Base-by-base conservation (phyloP, 2,888 invertebrate species). In the Cryptophagus acutangulus region DNA sequence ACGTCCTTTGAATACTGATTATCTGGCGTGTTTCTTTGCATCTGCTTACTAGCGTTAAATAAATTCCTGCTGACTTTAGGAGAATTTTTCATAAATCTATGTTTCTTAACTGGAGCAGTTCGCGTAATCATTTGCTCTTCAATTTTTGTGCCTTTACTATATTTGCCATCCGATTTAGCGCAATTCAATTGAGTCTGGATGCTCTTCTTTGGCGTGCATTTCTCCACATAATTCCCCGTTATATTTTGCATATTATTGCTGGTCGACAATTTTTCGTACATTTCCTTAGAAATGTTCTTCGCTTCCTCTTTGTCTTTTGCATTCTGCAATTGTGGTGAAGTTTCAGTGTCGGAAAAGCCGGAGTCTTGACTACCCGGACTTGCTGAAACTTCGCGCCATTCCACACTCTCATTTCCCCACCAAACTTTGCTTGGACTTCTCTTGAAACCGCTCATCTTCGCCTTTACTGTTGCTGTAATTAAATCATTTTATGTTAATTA, bases 281-380 rank as follows among this genome's bases (percentile, higher is more conserved):
- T 76, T 31, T 62, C 56, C 30, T 58, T 55, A 4, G 60, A 52
- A n/a, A 61, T 46, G 45, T 29, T 48, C 72, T 31, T 72, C 54
- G 51, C 73, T 71, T 57, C 71, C 69, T 55, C 73, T 72, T 49
- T 73, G 72, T 0, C 73, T 72, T 20, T 10, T 14, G 10, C 10
- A 12, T 26, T 26, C 28, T 70, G 46, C 29, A 50, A 36, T 26
- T 74, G 73, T n/a, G 77, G 75, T 1, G 81, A 80, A 52, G 76
- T 76, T 56, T 85, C 86, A 1, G 84, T 83, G 58, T 87, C 87
- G 0, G 86, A 86, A 66, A 87, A 87, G 1, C 87, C 87, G 1
- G 86, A 87, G 66, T 86, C 86, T 66, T 84, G 84, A 58, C 85
- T 85, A 46, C 82, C 80, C 48, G 83, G 82, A 62, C 83, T 82